These are phyloP conservation scores for Rhodophaea formosa DNA, from an alignment of 2,888 invertebrate genomes.

Conservation along the genomic window DNA sequence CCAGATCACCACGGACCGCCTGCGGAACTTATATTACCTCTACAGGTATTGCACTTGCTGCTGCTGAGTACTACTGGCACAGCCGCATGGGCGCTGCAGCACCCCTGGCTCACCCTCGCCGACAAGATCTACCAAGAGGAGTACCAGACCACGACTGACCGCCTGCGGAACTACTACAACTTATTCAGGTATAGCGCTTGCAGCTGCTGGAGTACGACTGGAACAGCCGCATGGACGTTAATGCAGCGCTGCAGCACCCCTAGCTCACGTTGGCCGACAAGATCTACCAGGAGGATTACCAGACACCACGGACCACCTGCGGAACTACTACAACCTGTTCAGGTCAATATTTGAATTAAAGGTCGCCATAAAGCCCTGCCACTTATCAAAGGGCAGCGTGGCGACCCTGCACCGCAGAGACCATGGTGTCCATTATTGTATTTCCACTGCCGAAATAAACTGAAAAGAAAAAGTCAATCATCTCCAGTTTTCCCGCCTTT, in stretches of 20 bases:
- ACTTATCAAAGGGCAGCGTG: too few relatives aligned
- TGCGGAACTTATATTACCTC: conserved; percentile 87
- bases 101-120: conserved; percentile 92
- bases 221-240: conserved; percentile 89
- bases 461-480: too few relatives aligned
- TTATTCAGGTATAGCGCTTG: conserved; percentile 85
- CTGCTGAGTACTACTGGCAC: conserved; percentile 87
- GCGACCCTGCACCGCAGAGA: too few relatives aligned
- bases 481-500: too few relatives aligned
- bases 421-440: too few relatives aligned
- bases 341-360: too few relatives aligned
- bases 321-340: conserved; percentile 87
- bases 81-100: conserved; percentile 89
- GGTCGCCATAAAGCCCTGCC: too few relatives aligned
- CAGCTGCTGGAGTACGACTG: conserved; percentile 87
- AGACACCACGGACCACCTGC: conserved; percentile 86
- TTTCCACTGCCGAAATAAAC: too few relatives aligned
- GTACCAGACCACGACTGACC: conserved; percentile 87
- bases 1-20: conserved; percentile 86
- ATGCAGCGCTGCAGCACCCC: conserved; percentile 91
- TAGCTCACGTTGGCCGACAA: conserved; percentile 90
- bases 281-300: conserved; percentile 84
- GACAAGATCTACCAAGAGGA: conserved; percentile 85
- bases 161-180: conserved; percentile 88
- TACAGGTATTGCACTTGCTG: too few relatives aligned